Base-by-base conservation (phyloP, 2,113 vertebrate genomes). In the Microcebus griseorufus region DNA sequence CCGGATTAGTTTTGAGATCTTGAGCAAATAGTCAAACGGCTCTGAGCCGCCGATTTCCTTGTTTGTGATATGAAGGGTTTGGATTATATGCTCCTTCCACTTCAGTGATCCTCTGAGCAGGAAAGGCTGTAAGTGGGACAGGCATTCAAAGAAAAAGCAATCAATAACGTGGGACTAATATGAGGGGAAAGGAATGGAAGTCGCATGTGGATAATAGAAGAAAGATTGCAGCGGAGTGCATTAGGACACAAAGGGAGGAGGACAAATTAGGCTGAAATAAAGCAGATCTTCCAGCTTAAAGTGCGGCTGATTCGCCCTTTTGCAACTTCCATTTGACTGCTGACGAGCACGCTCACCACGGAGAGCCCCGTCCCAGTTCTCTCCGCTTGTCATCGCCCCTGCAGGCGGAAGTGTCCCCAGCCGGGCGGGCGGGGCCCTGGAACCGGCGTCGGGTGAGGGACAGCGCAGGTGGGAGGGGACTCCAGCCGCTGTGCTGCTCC, bases 321-420 rank as follows among this genome's bases (percentile, higher is more conserved):
- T 0, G 5, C 8, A 7, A 25, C 29, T 37, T 73, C 39, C 29
- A 1, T 32, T n/a, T 89, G 55, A 73, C 51, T 48, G 16, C 53
- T 12, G 37, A 23, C 20, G 13, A 29, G 58, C n/a, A 1, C 0
- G 0, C 39, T n/a, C 0, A 0, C 23, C 13, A 7, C 4, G 11
- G 2, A 17, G 48, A 55, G 20, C 20, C 6, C 32, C 23, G 13
- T 64, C 60, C 27, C 25, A 11, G 60, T 23, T 9, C 60, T 11
- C 23, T 27, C 22, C 8, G 11, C 60, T 27, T 62, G 60, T 62
- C 60, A 27, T 62, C 60, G 17, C 60, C 1, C 25, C 60, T 4
- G 23, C 60, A 27, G 25, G 25, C 3, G 10, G 25, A 62, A 62
- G 60, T 29, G 25, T 64, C 62, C 62, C 27, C 62, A 12, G 11